phyloP scores from a whole-genome alignment of 2,888 invertebrate species.

The Rhabditoides inermis region DNA sequence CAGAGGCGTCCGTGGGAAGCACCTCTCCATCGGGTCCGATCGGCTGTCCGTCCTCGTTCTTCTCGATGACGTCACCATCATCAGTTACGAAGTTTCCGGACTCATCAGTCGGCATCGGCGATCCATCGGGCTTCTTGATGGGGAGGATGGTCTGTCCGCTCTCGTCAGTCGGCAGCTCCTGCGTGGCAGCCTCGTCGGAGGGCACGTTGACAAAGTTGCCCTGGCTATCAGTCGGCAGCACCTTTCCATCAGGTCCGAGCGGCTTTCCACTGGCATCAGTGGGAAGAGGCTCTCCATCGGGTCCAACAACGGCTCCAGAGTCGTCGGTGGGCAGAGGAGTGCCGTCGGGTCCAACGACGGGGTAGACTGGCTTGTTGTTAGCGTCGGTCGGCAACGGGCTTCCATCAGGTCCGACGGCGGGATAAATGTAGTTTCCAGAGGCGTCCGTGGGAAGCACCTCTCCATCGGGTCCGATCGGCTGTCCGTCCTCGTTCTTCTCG shows the following conservation, averaged over 20 bases:
- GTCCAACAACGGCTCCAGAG: slow-evolving; percentile 12
- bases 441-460: slow-evolving; percentile 10
- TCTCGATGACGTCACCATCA: too few relatives aligned
- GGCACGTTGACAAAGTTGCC: too few relatives aligned
- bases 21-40: too few relatives aligned
- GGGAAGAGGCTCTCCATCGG: slow-evolving; percentile 13
- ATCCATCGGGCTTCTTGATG: too few relatives aligned
- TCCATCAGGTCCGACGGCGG: slow-evolving; percentile 8
- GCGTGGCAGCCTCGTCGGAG: too few relatives aligned
- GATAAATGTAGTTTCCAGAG: slow-evolving; percentile 12
- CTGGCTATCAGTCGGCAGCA: too few relatives aligned
- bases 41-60: too few relatives aligned
- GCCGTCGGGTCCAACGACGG: slow-evolving; percentile 5
- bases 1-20: too few relatives aligned
- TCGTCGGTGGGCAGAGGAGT: slow-evolving; percentile 7
- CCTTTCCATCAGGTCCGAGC: slow-evolving; percentile 3
- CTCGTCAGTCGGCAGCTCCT: too few relatives aligned
- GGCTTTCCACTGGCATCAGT: slow-evolving; percentile 18
- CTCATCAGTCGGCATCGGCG: too few relatives aligned
- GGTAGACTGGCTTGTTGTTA: slow-evolving; percentile 7
- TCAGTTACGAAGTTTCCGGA: too few relatives aligned
- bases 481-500: slow-evolving; percentile 11
- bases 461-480: slow-evolving; percentile 12
- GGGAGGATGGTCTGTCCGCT: too few relatives aligned
- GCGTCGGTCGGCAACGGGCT: slow-evolving; percentile 6